Evolutionary conservation across 2,888 invertebrate genomes (phyloP), one percentile per base, ranked within the genome.

Genomic region (Dione vanillae): DNA sequence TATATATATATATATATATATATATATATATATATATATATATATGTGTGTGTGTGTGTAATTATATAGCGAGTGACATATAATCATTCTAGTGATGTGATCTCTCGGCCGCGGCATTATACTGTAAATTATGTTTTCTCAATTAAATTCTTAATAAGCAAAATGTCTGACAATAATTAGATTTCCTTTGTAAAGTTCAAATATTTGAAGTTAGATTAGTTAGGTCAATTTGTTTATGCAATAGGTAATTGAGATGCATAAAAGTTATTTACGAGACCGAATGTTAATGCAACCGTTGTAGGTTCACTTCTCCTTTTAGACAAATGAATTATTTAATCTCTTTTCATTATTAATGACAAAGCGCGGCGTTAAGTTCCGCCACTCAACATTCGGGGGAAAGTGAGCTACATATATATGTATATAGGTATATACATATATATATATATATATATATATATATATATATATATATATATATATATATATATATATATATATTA

Each of bases 91-190:
- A 16, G 9, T n/a, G 12, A 43, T 14, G 59, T 41, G 41, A n/a
- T 20, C n/a, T 59, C 35, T 9, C 59, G 40, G 16, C 19, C 43
- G 20, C 14, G 27, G 14, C 5, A 43, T 43, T 11, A 59, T 14
- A n/a, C n/a, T 10, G 14, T 43, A 43, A 61, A 37, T 61, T 43
- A 61, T n/a, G 27, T 43, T 43, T 61, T n/a, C 14, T 43, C n/a
- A 43, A 27, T 59, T 11, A 54, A 54, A 59, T 59, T 43, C 1
- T 20, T 59, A 20, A 43, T n/a, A 20, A 20, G 43, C 41, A 9
- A 14, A 54, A 59, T 59, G 14, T n/a, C 59, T 59, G 2, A 20
- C 0, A 20, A 14, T 59, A 59, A 59, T 41, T 20, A 59, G 59
- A 20, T 43, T 43, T 59, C 9, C n/a, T 43, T 3, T 10, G 41